phyloP scores from a whole-genome alignment of 2,113 vertebrate genomes.

The Oreochromis aureus region DNA sequence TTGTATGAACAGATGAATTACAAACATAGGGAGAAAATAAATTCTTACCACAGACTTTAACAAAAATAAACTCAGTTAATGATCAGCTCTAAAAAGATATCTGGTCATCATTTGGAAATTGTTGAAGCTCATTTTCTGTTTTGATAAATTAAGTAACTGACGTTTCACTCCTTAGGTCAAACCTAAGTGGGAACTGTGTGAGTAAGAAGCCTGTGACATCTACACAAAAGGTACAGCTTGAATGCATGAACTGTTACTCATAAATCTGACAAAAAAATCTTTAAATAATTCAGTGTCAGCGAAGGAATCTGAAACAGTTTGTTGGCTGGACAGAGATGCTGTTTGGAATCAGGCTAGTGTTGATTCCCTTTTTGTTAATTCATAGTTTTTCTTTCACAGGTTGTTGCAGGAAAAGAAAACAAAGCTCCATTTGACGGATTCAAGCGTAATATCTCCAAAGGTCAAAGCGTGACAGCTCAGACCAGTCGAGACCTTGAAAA shows the following conservation, averaged over 20 bases:
- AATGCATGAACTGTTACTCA: not conserved
- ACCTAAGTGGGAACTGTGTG: not conserved
- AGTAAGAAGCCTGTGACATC: not conserved
- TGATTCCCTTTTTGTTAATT: not conserved
- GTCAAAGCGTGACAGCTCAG: not conserved
- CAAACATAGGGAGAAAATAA: not conserved
- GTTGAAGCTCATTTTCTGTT: not conserved
- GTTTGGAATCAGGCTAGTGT: not conserved
- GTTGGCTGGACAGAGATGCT: not conserved
- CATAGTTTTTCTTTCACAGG: constrained; percentile 14
- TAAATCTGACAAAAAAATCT: not conserved
- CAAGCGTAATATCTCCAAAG: not conserved
- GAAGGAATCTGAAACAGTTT: not conserved
- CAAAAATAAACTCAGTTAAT: not conserved
- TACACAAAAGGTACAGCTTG: not conserved
- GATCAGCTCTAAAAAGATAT: not conserved
- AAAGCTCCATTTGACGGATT: not conserved
- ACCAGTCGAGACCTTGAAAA: not conserved
- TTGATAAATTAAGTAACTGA: not conserved
- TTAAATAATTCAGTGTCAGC: not conserved
- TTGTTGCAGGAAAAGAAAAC: constrained; percentile 60
- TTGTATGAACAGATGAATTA: not conserved
- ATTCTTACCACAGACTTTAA: not conserved
- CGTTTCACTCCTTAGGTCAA: constrained; percentile 15
- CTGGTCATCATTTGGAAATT: not conserved